Percentiles rank a stretch among this genome's conserved stretches.
Evolutionary conservation across 2,888 invertebrate species (phyloP).

Genomic region (Ischnus inquisitorius): DNA sequence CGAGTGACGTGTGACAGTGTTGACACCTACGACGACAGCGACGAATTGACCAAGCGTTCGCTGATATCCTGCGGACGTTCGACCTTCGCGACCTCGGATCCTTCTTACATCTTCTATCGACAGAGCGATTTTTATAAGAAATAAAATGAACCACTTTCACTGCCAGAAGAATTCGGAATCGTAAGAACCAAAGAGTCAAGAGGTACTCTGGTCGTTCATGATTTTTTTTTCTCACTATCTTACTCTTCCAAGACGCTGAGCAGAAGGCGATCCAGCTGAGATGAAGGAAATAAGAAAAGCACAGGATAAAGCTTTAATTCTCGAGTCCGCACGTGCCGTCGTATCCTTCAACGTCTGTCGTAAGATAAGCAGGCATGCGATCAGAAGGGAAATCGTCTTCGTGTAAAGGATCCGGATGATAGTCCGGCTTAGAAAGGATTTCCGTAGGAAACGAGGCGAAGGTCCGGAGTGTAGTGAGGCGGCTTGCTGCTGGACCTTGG

Average conservation of each 20-base stretch:
- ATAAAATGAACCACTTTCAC: not conserved
- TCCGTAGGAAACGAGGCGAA: constrained; percentile 50
- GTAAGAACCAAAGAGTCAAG: no score
- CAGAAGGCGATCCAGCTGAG: constrained; percentile 39
- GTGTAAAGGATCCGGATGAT: constrained; percentile 74
- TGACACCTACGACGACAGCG: constrained; percentile 38
- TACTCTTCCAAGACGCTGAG: not conserved
- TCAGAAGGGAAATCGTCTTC: constrained; percentile 76
- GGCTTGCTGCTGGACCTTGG: constrained; percentile 44
- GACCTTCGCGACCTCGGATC: not conserved
- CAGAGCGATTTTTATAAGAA: not conserved
- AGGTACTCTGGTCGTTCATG: not conserved
- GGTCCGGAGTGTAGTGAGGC: constrained; percentile 40
- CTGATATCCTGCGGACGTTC: constrained; percentile 1
- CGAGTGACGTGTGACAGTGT: constrained; percentile 58
- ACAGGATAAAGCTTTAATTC: constrained; percentile 72
- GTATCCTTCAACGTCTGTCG: constrained; percentile 73
- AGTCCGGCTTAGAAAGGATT: constrained; percentile 69
- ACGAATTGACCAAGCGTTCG: constrained; percentile 16
- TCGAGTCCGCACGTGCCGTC: constrained; percentile 72
- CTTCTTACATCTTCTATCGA: not conserved
- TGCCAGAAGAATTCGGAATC: constrained; percentile 6
- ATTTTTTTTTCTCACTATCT: constrained; percentile 14
- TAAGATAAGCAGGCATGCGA: constrained; percentile 75
- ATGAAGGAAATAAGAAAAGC: constrained; percentile 70